Percentiles rank a stretch among this genome's conserved stretches.
These are phyloP conservation scores for Melopsittacus undulatus DNA, from an alignment of 2,797 vertebrate species.

Conservation along the genomic window DNA sequence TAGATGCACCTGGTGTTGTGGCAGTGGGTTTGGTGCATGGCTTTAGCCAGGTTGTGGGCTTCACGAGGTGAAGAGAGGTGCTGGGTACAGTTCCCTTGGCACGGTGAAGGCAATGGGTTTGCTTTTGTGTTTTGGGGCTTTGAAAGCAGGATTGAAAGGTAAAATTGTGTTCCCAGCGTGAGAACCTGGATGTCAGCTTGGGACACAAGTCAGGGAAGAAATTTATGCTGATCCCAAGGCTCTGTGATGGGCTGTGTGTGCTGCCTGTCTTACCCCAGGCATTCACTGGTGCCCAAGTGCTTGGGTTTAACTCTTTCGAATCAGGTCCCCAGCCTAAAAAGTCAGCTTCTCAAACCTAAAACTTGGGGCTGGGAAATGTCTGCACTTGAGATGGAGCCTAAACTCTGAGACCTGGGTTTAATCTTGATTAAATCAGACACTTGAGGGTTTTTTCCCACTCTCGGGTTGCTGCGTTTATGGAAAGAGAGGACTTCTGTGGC, in stretches of 20 bases:
- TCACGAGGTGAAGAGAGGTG: background rate
- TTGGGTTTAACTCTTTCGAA: background rate
- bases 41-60: background rate
- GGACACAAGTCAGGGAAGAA: background rate
- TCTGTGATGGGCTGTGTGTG: background rate
- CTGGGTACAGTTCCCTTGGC: background rate
- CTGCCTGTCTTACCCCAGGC: background rate
- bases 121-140: background rate
- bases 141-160: background rate
- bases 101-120: accelerated
- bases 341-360: background rate
- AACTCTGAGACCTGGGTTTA: background rate
- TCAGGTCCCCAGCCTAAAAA: background rate
- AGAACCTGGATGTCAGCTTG: background rate
- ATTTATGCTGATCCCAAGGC: background rate
- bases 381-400: accelerated
- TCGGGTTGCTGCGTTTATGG: background rate
- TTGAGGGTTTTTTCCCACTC: background rate
- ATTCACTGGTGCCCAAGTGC: background rate
- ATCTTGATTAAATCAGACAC: background rate
- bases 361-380: background rate
- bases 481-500: background rate
- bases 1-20: accelerated
- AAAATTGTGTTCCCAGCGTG: background rate
- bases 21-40: accelerated